These are phyloP conservation scores for Excalfactoria chinensis DNA, from an alignment of 2,113 vertebrate genomes.

Conservation along the genomic window DNA sequence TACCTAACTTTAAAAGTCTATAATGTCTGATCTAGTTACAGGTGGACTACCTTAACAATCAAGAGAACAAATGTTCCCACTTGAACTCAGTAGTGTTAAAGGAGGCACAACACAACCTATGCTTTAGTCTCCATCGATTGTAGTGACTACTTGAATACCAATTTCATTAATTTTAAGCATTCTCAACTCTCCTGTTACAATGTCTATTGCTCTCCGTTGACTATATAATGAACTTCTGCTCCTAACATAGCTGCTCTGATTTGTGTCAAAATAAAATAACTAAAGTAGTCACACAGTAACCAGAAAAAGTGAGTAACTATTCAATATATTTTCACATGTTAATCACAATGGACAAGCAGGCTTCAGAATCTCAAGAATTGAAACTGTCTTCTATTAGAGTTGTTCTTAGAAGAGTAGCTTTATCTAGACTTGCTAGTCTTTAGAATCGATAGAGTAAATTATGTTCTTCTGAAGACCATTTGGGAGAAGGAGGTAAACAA, in stretches of 20 bases:
- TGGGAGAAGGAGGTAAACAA: not conserved
- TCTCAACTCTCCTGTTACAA: not conserved
- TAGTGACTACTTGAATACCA: conserved; percentile 37
- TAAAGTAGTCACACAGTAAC: not conserved
- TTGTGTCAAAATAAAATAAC: not conserved
- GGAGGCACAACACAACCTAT: not conserved
- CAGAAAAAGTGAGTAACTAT: not conserved
- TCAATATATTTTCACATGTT: not conserved
- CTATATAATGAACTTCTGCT: not conserved
- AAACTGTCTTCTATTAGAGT: not conserved
- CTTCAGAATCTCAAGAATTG: not conserved
- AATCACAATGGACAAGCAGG: not conserved
- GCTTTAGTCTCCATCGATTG: not conserved
- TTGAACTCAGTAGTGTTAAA: not conserved
- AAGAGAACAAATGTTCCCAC: not conserved
- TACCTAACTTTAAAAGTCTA: not conserved
- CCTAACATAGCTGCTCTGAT: not conserved
- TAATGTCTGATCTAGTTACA: not conserved
- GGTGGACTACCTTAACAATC: not conserved
- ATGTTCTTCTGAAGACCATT: not conserved
- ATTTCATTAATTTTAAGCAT: conserved; percentile 40
- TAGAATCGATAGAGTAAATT: not conserved
- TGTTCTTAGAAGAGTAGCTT: not conserved
- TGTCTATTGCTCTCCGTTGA: not conserved
- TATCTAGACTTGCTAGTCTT: not conserved